Conservation (phyloP, 2,797 vertebrate species). For the Apogon hyalosoma region DNA sequence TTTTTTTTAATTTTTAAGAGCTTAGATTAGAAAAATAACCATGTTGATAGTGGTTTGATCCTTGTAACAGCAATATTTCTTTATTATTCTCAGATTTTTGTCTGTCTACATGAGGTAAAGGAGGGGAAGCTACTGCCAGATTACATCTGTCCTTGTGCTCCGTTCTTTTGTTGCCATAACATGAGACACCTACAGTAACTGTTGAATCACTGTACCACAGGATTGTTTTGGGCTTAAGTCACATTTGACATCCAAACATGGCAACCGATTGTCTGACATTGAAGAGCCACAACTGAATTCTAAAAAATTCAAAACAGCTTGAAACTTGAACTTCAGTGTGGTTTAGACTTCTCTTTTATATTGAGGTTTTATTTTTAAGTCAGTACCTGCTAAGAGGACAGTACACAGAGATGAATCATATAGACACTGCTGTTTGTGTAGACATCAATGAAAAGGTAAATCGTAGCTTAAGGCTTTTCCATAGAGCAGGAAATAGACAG, state of each 20-base stretch:
- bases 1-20: not conserved
- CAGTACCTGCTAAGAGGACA: too few species aligned
- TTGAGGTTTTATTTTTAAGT: too few species aligned
- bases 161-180: constrained; percentile 44
- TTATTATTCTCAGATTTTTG: not conserved
- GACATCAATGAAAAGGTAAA: not conserved
- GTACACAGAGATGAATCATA: not conserved
- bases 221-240: constrained; percentile 1
- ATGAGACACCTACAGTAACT: constrained; percentile 13
- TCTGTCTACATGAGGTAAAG: not conserved
- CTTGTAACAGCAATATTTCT: not conserved
- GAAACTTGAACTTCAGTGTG: too few species aligned
- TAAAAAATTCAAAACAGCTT: too few species aligned
- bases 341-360: too few species aligned
- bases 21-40: not conserved
- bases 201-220: constrained; percentile 22
- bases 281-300: too few species aligned
- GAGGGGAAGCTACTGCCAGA: not conserved
- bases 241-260: constrained; percentile 6
- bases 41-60: not conserved
- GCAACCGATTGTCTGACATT: too few species aligned
- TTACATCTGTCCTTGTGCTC: not conserved
- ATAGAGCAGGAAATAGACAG: constrained; percentile 28
- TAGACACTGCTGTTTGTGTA: not conserved
- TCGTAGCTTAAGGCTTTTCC: constrained; percentile 15